Conservation (phyloP, 2,113 vertebrate species). For the Centropristis striata region DNA sequence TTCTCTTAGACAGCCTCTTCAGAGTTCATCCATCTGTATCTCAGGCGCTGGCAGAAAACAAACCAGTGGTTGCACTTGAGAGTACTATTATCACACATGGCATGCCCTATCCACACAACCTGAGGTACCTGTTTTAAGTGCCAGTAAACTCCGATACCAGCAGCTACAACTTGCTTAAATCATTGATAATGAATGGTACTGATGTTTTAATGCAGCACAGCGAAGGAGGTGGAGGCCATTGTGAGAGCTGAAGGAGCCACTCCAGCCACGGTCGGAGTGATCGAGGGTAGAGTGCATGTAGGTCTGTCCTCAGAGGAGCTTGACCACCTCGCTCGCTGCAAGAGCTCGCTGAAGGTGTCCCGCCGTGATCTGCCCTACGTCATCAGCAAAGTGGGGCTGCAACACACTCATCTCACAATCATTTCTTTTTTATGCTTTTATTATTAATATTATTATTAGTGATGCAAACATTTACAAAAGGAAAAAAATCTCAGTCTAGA, state of each 20-base stretch:
- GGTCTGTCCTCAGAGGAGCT: conserved; percentile 88
- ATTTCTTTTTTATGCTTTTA: too few species aligned
- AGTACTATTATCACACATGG: conserved; percentile 94
- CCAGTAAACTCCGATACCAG: background rate
- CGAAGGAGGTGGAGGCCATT: conserved; percentile 89
- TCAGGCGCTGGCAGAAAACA: conserved; percentile 86
- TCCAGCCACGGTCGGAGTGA: conserved; percentile 90
- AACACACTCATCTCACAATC: background rate
- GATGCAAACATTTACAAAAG: too few species aligned
- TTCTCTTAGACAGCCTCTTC: conserved; percentile 82
- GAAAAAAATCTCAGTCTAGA: too few species aligned
- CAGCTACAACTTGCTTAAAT: background rate
- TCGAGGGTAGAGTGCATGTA: conserved; percentile 87
- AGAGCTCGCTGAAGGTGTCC: conserved; percentile 88
- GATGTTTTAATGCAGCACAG: conserved; percentile 82
- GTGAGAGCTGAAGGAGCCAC: conserved; percentile 87
- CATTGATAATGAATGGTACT: background rate
- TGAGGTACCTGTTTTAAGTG: conserved; percentile 83
- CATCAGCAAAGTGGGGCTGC: conserved; percentile 87
- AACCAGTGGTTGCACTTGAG: conserved; percentile 91
- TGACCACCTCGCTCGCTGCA: conserved; percentile 84
- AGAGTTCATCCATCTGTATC: conserved; percentile 87
- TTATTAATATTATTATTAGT: too few species aligned
- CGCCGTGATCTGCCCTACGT: conserved; percentile 90
- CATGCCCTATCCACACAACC: conserved; percentile 92